Conservation (phyloP, 2,888 invertebrate genomes). For the Thereva unica region DNA sequence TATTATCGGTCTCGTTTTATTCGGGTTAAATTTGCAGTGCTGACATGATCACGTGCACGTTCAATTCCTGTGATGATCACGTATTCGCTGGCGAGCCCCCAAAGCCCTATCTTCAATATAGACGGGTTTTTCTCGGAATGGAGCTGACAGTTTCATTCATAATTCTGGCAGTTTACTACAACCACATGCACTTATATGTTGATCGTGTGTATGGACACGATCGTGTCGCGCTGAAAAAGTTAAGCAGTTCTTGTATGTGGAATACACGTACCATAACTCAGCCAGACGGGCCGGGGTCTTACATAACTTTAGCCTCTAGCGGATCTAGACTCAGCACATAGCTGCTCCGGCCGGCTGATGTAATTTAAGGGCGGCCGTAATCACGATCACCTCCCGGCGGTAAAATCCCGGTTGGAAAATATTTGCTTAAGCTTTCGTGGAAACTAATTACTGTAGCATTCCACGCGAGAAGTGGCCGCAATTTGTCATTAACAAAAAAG, state of each 20-base stretch:
- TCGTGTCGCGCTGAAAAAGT: background rate
- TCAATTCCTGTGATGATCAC: slow-evolving; percentile 17
- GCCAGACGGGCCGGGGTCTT: slow-evolving; percentile 4
- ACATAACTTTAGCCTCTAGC: background rate
- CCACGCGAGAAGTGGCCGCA: slow-evolving; percentile 4
- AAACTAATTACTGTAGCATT: background rate
- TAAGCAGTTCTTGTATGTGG: background rate
- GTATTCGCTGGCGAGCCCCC: slow-evolving; percentile 37
- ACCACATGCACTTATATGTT: no score
- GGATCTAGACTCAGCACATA: no score
- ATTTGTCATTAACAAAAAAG: slow-evolving; percentile 15
- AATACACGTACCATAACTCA: background rate
- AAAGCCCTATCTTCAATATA: slow-evolving; percentile 30
- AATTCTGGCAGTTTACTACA: background rate
- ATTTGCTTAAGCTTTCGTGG: background rate
- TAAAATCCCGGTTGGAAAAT: slow-evolving; percentile 1
- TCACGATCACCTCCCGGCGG: background rate
- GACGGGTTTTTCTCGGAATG: slow-evolving; percentile 22
- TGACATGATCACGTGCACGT: slow-evolving; percentile 34
- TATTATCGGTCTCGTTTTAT: background rate
- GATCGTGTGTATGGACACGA: no score
- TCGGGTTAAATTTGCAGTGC: background rate
- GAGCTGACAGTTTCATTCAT: slow-evolving; percentile 26
- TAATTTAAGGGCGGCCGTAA: slow-evolving; percentile 6
- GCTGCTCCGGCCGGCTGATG: background rate